Base-by-base conservation (phyloP, 2,888 invertebrate species). In the Cinara cedri region DNA sequence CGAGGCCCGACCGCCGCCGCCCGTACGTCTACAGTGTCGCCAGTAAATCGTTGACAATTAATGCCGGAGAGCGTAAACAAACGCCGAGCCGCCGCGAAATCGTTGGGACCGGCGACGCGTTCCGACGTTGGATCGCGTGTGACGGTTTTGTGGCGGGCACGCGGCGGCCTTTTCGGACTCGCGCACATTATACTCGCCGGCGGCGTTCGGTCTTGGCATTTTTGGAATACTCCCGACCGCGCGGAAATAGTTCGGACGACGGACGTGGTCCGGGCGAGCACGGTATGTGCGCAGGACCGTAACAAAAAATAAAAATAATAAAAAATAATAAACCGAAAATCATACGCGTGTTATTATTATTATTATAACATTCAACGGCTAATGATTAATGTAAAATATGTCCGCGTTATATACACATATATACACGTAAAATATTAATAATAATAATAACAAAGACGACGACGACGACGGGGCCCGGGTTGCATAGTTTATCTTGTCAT, bases 341-440 rank as follows among this genome's bases (percentile, higher is more conserved):
- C 26, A n/a, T 72, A 49, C 11, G 14, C 21, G 44, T 19, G 9
- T 44, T 34, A 34, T 34, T 4, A 34, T 34, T 4, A 3, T 3
- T 34, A 34, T 34, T 4, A 34, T 34, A 34, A 49, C 49, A 34
- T 51, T 21, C 11, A 62, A 72, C 49, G 51, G 49, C 19, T 14
- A 34, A 62, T 62, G 72, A 62, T 72, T 72, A 62, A 72, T 62
- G 49, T 62, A 72, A 72, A 62, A 72, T 72, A 34, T 14, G 60
- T 60, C 72, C 46, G 46, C 34, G 34, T n/a, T n/a, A n/a, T n/a
- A n/a, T n/a, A n/a, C n/a, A n/a, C n/a, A n/a, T n/a, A n/a, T n/a
- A n/a, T 70, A 14, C 42, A 19, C 34, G 14, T 60, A 26, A 60
- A 46, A 60, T 60, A 72, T 72, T 72, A 26, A 60, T 46, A 72